These are phyloP conservation scores for Drosophila multiciliata DNA, from an alignment of 2,888 invertebrate species.

Conservation along the genomic window DNA sequence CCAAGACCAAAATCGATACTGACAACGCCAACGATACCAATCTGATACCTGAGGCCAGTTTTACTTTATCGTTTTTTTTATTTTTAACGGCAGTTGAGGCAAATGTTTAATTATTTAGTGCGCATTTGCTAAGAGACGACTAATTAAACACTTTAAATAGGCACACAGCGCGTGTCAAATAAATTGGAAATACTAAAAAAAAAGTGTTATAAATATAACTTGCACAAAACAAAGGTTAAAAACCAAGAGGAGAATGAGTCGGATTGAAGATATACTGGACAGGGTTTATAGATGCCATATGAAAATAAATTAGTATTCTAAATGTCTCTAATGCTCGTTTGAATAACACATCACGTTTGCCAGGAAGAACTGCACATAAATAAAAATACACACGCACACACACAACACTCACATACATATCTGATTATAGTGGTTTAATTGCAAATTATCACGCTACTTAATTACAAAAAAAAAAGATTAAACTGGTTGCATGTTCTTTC, in stretches of 20 bases:
- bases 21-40: conserved; percentile 15
- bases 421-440: conserved; percentile 1
- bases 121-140: conserved; percentile 47
- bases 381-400: neutral
- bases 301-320: conserved; percentile 30
- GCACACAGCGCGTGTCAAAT: conserved; percentile 23
- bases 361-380: neutral
- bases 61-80: neutral
- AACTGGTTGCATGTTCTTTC: neutral
- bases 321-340: conserved; percentile 23
- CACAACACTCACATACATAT: neutral
- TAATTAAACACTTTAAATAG: conserved; percentile 44
- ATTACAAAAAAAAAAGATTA: neutral
- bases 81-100: conserved; percentile 10
- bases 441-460: conserved; percentile 18
- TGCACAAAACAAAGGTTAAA: conserved; percentile 19
- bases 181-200: conserved; percentile 13
- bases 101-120: conserved; percentile 61
- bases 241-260: conserved; percentile 20
- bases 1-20: conserved; percentile 32
- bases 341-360: conserved; percentile 26
- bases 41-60: conserved; percentile 30
- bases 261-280: conserved; percentile 11
- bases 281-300: conserved; percentile 6
- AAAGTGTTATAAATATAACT: conserved; percentile 29